Evolutionary conservation across 2,797 vertebrate species (phyloP).

Genomic region (Leptodactylus fallax): DNA sequence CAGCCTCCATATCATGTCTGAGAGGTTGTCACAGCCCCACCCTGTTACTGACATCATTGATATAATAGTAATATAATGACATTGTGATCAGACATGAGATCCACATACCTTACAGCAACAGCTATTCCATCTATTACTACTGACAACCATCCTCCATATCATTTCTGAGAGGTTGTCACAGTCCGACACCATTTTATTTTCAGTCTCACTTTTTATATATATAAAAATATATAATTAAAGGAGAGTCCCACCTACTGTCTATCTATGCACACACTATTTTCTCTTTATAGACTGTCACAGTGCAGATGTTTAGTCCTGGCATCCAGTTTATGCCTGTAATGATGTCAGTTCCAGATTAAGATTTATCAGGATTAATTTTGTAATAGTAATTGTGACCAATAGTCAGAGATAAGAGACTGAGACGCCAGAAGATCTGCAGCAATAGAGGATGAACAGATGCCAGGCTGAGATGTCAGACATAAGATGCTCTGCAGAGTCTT

Average conservation of each 20-base stretch:
- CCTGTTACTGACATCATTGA: no score
- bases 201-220: no score
- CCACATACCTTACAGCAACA: no score
- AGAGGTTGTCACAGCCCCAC: neutral
- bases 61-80: no score
- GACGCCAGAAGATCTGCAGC: neutral
- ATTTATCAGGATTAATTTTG: neutral
- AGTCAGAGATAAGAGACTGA: neutral
- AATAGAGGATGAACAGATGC: neutral
- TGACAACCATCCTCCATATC: neutral
- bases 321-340: neutral
- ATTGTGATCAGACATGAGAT: no score
- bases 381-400: neutral
- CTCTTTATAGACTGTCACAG: neutral
- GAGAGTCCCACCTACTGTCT: no score
- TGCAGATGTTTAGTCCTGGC: neutral
- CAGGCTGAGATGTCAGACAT: neutral
- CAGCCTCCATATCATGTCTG: neutral
- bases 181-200: no score
- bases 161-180: neutral
- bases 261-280: neutral
- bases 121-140: neutral
- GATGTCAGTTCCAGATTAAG: neutral
- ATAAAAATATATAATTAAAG: no score
- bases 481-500: neutral